Conservation (phyloP, 2,888 invertebrate genomes). For the Pammene fasciana region DNA sequence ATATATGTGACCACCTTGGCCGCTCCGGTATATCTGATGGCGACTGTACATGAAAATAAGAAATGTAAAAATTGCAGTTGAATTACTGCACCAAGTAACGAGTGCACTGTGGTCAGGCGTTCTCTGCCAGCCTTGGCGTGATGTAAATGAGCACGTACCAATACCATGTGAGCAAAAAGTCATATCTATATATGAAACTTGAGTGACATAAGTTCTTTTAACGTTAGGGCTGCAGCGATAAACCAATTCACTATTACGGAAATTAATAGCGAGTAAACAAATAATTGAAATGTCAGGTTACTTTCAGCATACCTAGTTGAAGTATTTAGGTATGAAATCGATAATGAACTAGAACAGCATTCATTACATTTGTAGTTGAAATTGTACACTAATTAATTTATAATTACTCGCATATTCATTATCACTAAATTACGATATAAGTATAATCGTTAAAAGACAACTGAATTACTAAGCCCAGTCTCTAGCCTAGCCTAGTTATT, state of each 20-base stretch:
- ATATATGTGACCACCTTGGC: no score
- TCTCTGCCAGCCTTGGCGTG: slow-evolving; percentile 19
- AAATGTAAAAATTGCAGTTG: not conserved
- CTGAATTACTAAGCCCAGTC: no score
- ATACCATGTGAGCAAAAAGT: not conserved
- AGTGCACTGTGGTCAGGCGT: slow-evolving; percentile 7
- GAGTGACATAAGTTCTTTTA: slow-evolving; percentile 3
- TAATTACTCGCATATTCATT: no score
- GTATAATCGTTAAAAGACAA: no score
- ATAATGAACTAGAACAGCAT: not conserved
- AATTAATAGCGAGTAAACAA: slow-evolving; percentile 8
- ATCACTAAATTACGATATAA: no score
- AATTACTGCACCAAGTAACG: not conserved
- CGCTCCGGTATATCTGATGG: no score
- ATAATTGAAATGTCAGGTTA: slow-evolving; percentile 13
- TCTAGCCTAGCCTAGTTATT: no score
- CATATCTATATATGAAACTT: not conserved
- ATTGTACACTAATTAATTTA: no score
- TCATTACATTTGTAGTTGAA: no score
- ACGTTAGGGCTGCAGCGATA: not conserved
- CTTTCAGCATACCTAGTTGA: not conserved
- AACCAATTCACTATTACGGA: slow-evolving; percentile 17
- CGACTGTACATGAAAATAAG: not conserved
- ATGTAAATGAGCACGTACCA: slow-evolving; percentile 14
- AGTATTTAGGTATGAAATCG: not conserved